These are phyloP conservation scores for Glaucidium brasilianum DNA, from an alignment of 2,113 vertebrate species.

Conservation along the genomic window DNA sequence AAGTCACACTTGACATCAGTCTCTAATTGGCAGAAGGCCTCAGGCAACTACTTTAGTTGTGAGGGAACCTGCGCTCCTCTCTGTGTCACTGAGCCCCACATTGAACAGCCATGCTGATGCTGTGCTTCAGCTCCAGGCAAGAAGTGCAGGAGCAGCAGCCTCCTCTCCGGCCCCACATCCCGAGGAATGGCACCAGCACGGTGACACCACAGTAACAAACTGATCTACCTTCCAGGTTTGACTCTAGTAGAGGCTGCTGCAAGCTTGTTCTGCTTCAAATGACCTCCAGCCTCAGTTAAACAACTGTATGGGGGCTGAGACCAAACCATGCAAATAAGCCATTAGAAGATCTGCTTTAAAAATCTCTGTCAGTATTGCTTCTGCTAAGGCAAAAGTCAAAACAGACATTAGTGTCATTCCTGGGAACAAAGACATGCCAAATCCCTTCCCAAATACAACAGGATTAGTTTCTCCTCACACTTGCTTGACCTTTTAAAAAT, in stretches of 20 bases:
- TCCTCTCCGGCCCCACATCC: not conserved
- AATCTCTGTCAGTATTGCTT: not conserved
- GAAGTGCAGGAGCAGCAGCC: not conserved
- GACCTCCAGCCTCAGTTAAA: not conserved
- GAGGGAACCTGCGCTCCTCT: not conserved
- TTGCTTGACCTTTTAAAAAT: not conserved
- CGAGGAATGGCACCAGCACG: not conserved
- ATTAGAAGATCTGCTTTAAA: not conserved
- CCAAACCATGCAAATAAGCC: not conserved
- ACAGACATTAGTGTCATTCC: not conserved
- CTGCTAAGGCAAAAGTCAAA: not conserved
- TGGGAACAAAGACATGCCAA: not conserved
- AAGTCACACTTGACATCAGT: not conserved
- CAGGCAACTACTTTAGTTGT: not conserved
- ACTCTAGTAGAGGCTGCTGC: not conserved
- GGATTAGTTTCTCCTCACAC: not conserved
- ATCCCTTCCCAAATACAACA: not conserved
- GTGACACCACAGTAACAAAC: not conserved
- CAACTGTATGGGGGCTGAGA: not conserved
- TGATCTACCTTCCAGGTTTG: not conserved
- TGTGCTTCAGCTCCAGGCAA: not conserved
- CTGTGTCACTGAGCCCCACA: not conserved
- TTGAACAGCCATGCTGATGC: not conserved
- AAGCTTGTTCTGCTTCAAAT: not conserved
- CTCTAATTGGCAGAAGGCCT: not conserved